Evolutionary conservation across 2,113 vertebrate species (phyloP), one percentile per base, ranked within the genome.

Genomic region (Lamprologus tigripictilis): DNA sequence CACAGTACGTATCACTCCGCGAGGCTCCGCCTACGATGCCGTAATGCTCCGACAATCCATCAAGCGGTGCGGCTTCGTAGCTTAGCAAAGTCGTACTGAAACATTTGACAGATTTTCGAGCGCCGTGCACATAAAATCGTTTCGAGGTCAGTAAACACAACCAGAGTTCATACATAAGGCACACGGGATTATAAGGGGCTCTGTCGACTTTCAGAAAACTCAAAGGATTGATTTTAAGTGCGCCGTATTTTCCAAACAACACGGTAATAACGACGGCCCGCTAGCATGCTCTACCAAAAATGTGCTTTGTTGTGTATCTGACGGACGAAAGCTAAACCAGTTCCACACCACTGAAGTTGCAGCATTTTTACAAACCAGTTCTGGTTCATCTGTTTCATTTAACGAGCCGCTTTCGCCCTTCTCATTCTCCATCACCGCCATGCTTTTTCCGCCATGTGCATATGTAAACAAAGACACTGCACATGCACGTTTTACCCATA

Each of bases 371-470:
- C 17, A n/a, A 51, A 51, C 49, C 8, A 51, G 0, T 51, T 0
- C 49, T 0, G 49, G 0, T n/a, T 51, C 17, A 51, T 9, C 17
- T 0, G 49, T 51, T n/a, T 51, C 9, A n/a, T 3, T 53, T 0
- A n/a, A 0, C 1, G 9, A 53, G 0, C 51, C 2, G 0, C 51
- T 53, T 21, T 21, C 3, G 0, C 49, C 0, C 9, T 53, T 53
- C 9, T 21, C 3, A 1, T 53, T 21, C 51, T 53, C 0, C 0
- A 0, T 51, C 17, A 0, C 5, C 8, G 8, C 8, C 47, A 2
- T 17, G 47, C 47, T 49, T 49, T 49, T 9, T 49, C 4, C 2
- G 9, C 2, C 51, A 7, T 11, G n/a, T 21, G 51, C 0, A 1
- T 54, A 54, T 54, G 51, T 0, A 54, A 54, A 54, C 51, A 54